These are phyloP conservation scores for Pseudachorutes palmiensis DNA, from an alignment of 1,140 invertebrate species.

Conservation along the genomic window DNA sequence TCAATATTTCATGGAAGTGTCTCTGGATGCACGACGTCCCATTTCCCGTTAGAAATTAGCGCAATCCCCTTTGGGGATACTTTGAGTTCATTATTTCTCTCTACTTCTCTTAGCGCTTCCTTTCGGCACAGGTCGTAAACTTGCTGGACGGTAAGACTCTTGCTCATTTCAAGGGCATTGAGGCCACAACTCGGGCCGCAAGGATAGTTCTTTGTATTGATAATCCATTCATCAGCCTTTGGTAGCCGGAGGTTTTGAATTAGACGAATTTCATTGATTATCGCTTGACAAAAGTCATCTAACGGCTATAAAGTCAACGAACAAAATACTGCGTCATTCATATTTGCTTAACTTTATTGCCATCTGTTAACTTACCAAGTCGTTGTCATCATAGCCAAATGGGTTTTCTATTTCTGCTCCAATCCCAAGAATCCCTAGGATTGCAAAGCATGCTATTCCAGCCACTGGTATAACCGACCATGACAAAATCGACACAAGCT, in stretches of 20 bases:
- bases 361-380: conserved; percentile 19
- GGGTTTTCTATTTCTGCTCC: conserved; percentile 30
- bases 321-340: background rate
- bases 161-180: background rate
- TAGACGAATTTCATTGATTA: background rate
- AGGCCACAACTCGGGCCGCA: background rate
- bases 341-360: background rate
- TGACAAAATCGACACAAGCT: conserved; percentile 5
- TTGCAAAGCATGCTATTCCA: conserved; percentile 17
- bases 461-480: conserved; percentile 17
- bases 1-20: too few species aligned
- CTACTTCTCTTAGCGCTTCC: background rate
- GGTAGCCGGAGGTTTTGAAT: background rate
- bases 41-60: background rate
- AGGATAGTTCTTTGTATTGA: background rate
- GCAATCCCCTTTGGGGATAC: background rate
- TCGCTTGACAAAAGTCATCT: background rate
- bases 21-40: too few species aligned
- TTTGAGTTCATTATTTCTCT: background rate
- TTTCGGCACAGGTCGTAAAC: background rate
- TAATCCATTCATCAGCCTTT: background rate
- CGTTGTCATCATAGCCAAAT: conserved; percentile 27
- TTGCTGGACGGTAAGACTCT: background rate
- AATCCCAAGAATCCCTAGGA: conserved; percentile 21
- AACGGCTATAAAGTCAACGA: background rate